Conservation (phyloP, 1,140 invertebrate species). For the Papilio xuthus region DNA sequence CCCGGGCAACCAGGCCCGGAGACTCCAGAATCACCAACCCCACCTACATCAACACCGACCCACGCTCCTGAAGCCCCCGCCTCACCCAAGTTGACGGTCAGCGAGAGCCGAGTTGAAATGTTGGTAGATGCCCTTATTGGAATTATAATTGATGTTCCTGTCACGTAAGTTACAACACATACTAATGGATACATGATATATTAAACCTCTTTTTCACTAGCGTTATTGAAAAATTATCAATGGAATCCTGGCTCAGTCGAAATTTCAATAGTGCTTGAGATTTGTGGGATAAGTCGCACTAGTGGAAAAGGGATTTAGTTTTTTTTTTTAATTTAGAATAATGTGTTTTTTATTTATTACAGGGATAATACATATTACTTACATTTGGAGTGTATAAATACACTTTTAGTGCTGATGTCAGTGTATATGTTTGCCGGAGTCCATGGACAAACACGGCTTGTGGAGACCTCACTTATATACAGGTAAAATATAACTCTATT, state of each 20-base stretch:
- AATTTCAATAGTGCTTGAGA: no score
- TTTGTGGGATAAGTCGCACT: no score
- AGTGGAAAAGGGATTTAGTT: no score
- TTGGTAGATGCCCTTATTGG: constrained; percentile 87
- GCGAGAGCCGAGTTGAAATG: constrained; percentile 81
- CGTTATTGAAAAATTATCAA: background rate
- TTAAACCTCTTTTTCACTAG: background rate
- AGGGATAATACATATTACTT: constrained; percentile 94
- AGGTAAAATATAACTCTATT: constrained; percentile 62
- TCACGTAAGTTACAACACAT: constrained; percentile 80
- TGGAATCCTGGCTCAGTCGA: no score
- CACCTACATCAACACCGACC: background rate
- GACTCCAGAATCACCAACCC: constrained; percentile 13
- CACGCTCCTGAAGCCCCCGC: background rate
- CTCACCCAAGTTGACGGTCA: constrained; percentile 57
- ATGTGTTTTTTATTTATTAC: constrained; percentile 64
- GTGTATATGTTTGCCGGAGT: constrained; percentile 92
- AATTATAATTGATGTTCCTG: constrained; percentile 89
- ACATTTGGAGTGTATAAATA: constrained; percentile 94
- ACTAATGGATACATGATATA: background rate
- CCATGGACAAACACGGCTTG: constrained; percentile 64
- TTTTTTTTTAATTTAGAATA: no score
- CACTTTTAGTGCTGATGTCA: constrained; percentile 92
- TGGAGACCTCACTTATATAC: constrained; percentile 83
- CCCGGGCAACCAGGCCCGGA: constrained; percentile 1